A percentile compares a stretch with the other conserved stretches of the same genome.
These are phyloP conservation scores for Etia nguti DNA, from an alignment of 2,113 vertebrate genomes.

Conservation along the genomic window DNA sequence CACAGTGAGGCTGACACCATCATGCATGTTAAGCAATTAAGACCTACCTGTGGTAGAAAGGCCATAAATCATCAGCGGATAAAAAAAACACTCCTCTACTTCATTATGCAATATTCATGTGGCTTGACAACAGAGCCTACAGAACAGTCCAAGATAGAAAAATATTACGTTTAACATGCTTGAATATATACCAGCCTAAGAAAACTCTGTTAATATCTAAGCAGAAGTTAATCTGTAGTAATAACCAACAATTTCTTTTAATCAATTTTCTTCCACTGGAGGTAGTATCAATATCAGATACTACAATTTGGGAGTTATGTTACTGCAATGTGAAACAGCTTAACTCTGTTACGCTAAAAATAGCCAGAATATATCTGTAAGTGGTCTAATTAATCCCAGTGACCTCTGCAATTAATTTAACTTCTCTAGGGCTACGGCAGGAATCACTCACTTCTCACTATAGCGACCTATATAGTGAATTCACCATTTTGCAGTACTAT, in stretches of 20 bases:
- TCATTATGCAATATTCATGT: constrained; percentile 64
- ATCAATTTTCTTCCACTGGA: background rate
- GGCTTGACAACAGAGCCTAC: constrained; percentile 18
- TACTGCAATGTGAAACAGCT: background rate
- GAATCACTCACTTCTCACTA: background rate
- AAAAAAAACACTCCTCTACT: constrained; percentile 25
- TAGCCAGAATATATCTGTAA: background rate
- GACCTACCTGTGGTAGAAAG: constrained; percentile 10
- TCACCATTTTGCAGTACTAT: background rate
- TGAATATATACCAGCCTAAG: background rate
- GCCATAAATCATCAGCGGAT: constrained; percentile 55
- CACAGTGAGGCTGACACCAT: constrained; percentile 57
- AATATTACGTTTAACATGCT: background rate
- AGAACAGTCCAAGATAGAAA: constrained; percentile 7
- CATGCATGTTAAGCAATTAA: constrained; percentile 56
- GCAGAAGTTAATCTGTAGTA: background rate
- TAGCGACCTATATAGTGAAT: background rate
- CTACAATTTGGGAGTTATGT: background rate
- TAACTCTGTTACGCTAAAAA: background rate
- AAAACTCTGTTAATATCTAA: background rate
- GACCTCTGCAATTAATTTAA: background rate
- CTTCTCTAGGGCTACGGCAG: background rate
- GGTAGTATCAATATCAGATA: background rate
- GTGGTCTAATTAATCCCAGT: background rate
- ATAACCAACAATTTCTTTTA: background rate